Conservation (phyloP, 2,797 vertebrate species). For the Gorsachius magnificus region DNA sequence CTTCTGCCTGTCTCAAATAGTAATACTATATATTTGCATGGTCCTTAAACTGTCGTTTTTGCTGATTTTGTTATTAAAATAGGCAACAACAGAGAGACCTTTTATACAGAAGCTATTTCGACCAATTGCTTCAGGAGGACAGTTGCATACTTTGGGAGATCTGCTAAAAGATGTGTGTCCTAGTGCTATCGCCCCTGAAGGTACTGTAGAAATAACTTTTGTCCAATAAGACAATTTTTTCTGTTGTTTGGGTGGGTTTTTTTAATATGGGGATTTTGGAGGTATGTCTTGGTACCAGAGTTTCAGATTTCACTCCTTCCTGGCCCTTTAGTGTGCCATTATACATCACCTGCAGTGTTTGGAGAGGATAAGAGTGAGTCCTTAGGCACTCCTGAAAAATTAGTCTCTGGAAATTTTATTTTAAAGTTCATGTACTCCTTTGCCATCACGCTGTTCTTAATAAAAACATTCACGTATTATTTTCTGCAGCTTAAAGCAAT, state of each 20-base stretch:
- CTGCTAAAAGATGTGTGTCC: conserved; percentile 92
- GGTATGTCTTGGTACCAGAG: not conserved
- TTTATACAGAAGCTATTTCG: conserved; percentile 98
- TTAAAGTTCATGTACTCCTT: not conserved
- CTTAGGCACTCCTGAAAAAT: not conserved
- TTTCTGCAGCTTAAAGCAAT: not conserved
- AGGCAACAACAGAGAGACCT: conserved; percentile 90
- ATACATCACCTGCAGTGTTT: not conserved
- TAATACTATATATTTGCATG: not conserved
- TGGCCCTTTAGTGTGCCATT: not conserved
- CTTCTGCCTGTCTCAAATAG: not conserved
- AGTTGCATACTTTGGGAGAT: conserved; percentile 87
- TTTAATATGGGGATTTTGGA: not conserved
- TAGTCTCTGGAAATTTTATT: not conserved
- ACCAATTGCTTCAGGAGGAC: conserved; percentile 88
- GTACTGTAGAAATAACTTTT: conserved; percentile 70
- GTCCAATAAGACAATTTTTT: not conserved
- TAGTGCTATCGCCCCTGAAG: conserved; percentile 81
- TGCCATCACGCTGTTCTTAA: not conserved
- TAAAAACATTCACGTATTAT: not conserved
- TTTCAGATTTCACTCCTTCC: not conserved
- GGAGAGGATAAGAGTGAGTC: not conserved
- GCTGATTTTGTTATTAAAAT: conserved; percentile 39
- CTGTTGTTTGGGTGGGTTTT: not conserved
- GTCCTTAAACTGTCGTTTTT: not conserved